phyloP scores from a whole-genome alignment of 2,888 invertebrate species.

The Phrixothrix hirtus region DNA sequence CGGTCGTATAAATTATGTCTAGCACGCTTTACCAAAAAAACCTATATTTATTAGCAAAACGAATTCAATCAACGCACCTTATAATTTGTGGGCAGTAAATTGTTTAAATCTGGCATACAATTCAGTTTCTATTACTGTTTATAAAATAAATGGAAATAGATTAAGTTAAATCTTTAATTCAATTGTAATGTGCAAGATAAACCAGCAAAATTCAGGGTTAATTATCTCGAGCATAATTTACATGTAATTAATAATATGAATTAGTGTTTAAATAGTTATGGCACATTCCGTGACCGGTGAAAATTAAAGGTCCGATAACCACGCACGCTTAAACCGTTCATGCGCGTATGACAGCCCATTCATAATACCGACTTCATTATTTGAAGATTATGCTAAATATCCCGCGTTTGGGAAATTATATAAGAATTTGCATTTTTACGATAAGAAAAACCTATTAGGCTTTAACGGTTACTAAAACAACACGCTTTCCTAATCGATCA shows the following conservation, averaged over 20 bases:
- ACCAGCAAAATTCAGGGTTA: slow-evolving; percentile 13
- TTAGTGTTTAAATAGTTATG: slow-evolving; percentile 45
- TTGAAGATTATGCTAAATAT: slow-evolving; percentile 51
- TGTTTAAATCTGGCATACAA: background rate
- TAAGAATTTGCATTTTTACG: slow-evolving; percentile 50
- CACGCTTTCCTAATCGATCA: slow-evolving; percentile 41
- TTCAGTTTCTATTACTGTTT: too few relatives aligned
- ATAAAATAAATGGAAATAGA: too few relatives aligned
- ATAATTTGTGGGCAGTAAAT: background rate
- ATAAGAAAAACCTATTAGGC: slow-evolving; percentile 48
- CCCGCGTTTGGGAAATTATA: slow-evolving; percentile 45
- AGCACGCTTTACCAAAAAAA: background rate
- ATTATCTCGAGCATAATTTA: slow-evolving; percentile 26
- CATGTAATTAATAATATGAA: slow-evolving; percentile 43
- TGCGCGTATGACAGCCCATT: slow-evolving; percentile 50
- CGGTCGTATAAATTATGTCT: background rate
- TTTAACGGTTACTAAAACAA: slow-evolving; percentile 37
- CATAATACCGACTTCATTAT: slow-evolving; percentile 52
- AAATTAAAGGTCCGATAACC: slow-evolving; percentile 44
- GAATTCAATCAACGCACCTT: background rate
- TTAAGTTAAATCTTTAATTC: background rate
- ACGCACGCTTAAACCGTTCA: slow-evolving; percentile 40
- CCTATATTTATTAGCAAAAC: background rate
- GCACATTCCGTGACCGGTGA: slow-evolving; percentile 44
- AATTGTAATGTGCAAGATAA: background rate